A percentile compares a stretch with the other conserved stretches of the same genome.
Conservation (phyloP, 1,140 invertebrate species). For the Heliconius himera region DNA sequence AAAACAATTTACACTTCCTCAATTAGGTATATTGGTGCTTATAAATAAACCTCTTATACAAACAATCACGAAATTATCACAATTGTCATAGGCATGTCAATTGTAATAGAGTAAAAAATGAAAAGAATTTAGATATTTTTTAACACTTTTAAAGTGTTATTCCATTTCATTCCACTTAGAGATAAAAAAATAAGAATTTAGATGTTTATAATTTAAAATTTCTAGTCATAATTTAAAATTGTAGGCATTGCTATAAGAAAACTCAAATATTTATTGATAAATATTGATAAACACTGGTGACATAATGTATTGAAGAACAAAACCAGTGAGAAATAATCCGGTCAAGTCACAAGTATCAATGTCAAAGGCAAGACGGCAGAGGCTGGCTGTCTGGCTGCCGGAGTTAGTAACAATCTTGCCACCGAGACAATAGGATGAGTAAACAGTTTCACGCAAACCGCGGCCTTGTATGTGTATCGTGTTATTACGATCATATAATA, state of each 20-base stretch:
- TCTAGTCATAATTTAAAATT: too few relatives aligned
- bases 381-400: slow-evolving; percentile 13
- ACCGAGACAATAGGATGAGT: slow-evolving; percentile 37
- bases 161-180: too few relatives aligned
- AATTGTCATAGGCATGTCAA: too few relatives aligned
- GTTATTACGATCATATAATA: slow-evolving; percentile 21
- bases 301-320: slow-evolving; percentile 7
- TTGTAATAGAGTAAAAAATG: too few relatives aligned
- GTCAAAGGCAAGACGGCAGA: slow-evolving; percentile 24
- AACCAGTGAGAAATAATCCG: slow-evolving; percentile 9
- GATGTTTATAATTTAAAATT: too few relatives aligned
- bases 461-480: slow-evolving; percentile 42
- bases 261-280: too few relatives aligned
- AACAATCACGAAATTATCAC: too few relatives aligned
- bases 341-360: slow-evolving; percentile 22
- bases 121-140: too few relatives aligned
- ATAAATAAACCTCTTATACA: not conserved
- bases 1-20: slow-evolving; percentile 1
- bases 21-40: not conserved
- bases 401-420: slow-evolving; percentile 19
- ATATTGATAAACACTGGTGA: not conserved
- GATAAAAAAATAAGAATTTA: too few relatives aligned
- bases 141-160: too few relatives aligned
- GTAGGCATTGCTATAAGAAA: too few relatives aligned
- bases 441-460: slow-evolving; percentile 48